Base-by-base conservation (phyloP, 2,797 vertebrate species). In the Eulemur coronatus region DNA sequence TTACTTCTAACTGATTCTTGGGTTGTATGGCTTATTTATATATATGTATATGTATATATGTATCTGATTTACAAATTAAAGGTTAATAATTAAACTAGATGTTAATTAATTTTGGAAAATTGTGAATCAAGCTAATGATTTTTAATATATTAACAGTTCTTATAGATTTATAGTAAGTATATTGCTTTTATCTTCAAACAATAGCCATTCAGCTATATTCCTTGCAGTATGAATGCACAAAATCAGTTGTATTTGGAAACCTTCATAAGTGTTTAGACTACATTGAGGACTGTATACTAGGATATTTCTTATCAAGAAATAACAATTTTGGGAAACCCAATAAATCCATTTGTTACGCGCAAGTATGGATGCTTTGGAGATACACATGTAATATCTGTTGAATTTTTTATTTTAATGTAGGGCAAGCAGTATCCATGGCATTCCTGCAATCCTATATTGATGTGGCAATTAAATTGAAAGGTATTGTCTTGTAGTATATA, bases 361-460 rank as follows among this genome's bases (percentile, higher is more conserved):
- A 91, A 75, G 5, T 87, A 3, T 84, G 17, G 13, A 24, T 91
- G 24, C 63, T 95, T 78, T 91, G 50, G 55, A 93, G 41, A 93
- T 75, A 85, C 4, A 6, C 17, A 78, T 81, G 22, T 93, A 86
- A 72, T 65, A 88, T 79, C 52, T 96, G 14, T 92, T 94, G 75
- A 69, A 57, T 72, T 93, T 98, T 96, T 84, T n/a, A 91, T 81
- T 95, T 70, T 97, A 96, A 98, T 99, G 41, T 96, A 99, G 99
- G 99, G 99, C 99, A 99, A 76, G 99, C 99, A 2, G 99, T 99
- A 93, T 99, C 99, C 12, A 98, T 98, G 98, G 98, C 98, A 24
- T 99, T 99, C 73, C 98, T 99, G 92, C 98, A 96, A n/a, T 99
- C 99, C 0, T 99, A 99, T 87, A 33, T 98, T 0, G 99, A 99